Conservation (phyloP, 2,888 invertebrate genomes). For the Machimus atricapillus region DNA sequence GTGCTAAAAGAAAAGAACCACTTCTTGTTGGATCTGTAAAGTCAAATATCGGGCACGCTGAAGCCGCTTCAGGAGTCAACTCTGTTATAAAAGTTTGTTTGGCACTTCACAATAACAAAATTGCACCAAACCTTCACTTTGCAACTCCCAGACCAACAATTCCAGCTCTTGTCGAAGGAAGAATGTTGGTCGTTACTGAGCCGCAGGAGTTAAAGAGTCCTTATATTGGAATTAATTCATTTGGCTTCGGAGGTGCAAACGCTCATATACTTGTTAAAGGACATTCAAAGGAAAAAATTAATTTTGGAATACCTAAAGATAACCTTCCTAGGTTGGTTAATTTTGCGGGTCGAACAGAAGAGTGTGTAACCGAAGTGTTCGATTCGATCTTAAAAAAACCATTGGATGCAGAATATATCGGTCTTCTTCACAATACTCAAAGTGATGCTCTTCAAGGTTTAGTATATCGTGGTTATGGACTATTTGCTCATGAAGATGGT, state of each 20-base stretch:
- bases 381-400: constrained; percentile 69
- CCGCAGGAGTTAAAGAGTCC: constrained; percentile 75
- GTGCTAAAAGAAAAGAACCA: constrained; percentile 75
- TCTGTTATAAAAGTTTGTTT: constrained; percentile 82
- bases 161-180: constrained; percentile 68
- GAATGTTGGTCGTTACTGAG: constrained; percentile 76
- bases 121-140: constrained; percentile 89
- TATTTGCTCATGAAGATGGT: constrained; percentile 58
- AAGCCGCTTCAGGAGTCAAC: constrained; percentile 84
- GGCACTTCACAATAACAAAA: constrained; percentile 78
- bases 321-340: constrained; percentile 76
- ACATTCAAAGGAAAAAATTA: constrained; percentile 57
- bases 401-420: constrained; percentile 69
- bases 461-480: constrained; percentile 77
- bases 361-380: constrained; percentile 72
- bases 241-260: constrained; percentile 93
- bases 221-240: constrained; percentile 85
- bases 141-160: constrained; percentile 69
- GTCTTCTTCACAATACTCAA: constrained; percentile 69
- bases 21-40: constrained; percentile 89
- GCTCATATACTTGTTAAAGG: constrained; percentile 62
- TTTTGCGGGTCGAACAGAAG: constrained; percentile 81
- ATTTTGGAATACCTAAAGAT: constrained; percentile 70
- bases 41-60: constrained; percentile 93
- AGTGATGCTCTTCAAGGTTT: constrained; percentile 69